Conservation (phyloP, 64 coral and sea anemone species). For the Stylophora pistillata region DNA sequence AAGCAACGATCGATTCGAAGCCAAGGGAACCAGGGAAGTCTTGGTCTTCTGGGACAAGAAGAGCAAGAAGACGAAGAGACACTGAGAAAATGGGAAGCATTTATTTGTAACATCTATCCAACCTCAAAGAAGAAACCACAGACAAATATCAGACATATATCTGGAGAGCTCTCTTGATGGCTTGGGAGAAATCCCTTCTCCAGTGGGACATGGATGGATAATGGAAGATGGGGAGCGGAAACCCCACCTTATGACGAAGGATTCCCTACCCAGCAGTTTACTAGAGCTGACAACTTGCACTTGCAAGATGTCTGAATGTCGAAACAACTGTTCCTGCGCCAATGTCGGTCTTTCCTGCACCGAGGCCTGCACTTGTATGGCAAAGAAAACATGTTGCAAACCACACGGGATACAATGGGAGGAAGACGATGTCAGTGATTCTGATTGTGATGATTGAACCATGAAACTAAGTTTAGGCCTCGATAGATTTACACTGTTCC, state of each 20-base stretch:
- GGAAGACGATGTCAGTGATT: conserved; percentile 47
- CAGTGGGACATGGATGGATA: conserved; percentile 37
- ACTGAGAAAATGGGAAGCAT: too few relatives aligned
- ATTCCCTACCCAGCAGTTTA: too few relatives aligned
- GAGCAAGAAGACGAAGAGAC: too few relatives aligned
- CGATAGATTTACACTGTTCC: too few relatives aligned
- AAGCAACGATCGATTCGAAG: too few relatives aligned
- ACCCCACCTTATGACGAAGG: conserved; percentile 52
- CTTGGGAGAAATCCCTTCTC: conserved; percentile 8
- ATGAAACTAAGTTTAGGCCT: neutral
- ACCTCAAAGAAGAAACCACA: too few relatives aligned
- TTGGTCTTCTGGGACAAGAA: too few relatives aligned
- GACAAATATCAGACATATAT: too few relatives aligned
- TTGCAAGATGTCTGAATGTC: conserved; percentile 22
- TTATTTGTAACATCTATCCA: too few relatives aligned
- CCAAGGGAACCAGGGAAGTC: too few relatives aligned
- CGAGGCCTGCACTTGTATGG: conserved; percentile 50
- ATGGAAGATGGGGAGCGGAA: conserved; percentile 40
- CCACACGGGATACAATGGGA: conserved; percentile 51
- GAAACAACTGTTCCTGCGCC: conserved; percentile 40
- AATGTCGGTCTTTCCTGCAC: too few relatives aligned
- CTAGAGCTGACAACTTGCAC: conserved; percentile 60
- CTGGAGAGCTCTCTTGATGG: too few relatives aligned
- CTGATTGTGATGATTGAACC: neutral
- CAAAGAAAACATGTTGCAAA: conserved; percentile 54